Conservation (phyloP, 2,888 invertebrate genomes). For the Eremobia ochroleuca region DNA sequence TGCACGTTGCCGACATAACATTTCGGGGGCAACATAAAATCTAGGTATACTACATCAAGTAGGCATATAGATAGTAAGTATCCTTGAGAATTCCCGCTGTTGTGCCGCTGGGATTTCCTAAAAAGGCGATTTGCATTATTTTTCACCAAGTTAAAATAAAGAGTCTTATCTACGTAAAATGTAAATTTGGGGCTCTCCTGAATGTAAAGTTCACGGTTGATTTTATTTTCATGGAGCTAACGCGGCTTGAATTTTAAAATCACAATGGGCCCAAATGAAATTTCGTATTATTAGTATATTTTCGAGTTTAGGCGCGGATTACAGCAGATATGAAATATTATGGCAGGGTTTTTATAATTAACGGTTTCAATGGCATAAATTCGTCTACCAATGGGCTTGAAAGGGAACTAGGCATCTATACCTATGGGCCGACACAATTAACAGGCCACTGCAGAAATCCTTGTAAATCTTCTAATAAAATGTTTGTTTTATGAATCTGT, state of each 20-base stretch:
- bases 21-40: background rate
- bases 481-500: background rate
- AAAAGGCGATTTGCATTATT: constrained; percentile 82
- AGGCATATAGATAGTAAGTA: constrained; percentile 6
- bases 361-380: constrained; percentile 1
- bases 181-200: constrained; percentile 80
- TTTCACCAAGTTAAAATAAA: constrained; percentile 79
- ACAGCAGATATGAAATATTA: constrained; percentile 21
- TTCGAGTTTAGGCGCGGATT: constrained; percentile 42
- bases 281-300: constrained; percentile 62
- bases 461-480: background rate
- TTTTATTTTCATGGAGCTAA: constrained; percentile 81
- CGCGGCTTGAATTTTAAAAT: constrained; percentile 81
- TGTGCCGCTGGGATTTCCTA: constrained; percentile 68
- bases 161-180: constrained; percentile 78
- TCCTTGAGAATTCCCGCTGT: constrained; percentile 50
- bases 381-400: background rate
- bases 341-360: constrained; percentile 28
- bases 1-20: background rate
- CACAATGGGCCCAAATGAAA: constrained; percentile 73
- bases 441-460: background rate
- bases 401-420: background rate
- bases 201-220: constrained; percentile 85
- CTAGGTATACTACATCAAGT: background rate
- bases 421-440: background rate